Conservation (phyloP, 2,113 vertebrate genomes). For the Plecotus auritus region DNA sequence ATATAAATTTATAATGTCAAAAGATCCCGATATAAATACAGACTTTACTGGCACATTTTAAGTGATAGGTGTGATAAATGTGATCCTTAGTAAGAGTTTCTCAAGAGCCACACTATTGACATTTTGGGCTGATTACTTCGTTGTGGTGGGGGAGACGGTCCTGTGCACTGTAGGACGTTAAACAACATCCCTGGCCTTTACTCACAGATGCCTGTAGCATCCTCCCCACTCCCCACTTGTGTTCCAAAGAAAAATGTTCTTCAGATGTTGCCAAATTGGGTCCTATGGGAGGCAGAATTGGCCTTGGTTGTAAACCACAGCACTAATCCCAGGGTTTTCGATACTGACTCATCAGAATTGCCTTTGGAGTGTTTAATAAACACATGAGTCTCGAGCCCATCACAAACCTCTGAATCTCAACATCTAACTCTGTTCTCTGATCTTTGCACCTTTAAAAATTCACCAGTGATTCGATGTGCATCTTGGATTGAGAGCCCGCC, state of each 20-base stretch:
- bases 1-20: background rate
- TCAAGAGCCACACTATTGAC: background rate
- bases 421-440: background rate
- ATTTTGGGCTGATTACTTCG: background rate
- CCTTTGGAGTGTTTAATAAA: background rate
- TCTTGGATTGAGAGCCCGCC: background rate
- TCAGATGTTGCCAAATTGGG: accelerated
- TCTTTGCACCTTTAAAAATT: background rate
- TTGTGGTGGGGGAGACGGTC: too few relatives aligned
- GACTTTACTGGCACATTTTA: background rate
- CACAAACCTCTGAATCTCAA: background rate
- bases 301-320: background rate
- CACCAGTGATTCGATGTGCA: background rate
- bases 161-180: accelerated
- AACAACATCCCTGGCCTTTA: background rate
- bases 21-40: background rate
- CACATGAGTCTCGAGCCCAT: accelerated
- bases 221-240: accelerated
- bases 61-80: background rate
- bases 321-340: background rate
- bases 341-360: accelerated
- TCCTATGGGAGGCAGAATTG: accelerated
- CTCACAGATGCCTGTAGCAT: background rate
- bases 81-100: background rate
- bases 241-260: background rate